Conservation (phyloP, 1,140 invertebrate genomes). For the Cydia amplana region DNA sequence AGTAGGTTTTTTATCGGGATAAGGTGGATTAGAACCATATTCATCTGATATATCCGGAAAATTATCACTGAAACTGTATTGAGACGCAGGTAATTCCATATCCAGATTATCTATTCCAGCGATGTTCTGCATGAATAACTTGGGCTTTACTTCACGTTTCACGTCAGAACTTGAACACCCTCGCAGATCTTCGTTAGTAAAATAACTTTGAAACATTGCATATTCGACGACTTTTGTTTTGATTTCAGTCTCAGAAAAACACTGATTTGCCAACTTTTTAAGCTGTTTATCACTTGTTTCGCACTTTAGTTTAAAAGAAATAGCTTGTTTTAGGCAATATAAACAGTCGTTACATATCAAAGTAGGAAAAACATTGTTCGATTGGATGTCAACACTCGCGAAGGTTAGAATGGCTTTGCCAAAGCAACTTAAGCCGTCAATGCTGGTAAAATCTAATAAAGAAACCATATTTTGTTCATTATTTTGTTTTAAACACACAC, state of each 20-base stretch:
- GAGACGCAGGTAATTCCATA: neutral
- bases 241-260: constrained; percentile 5
- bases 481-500: constrained; percentile 57
- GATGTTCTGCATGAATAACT: constrained; percentile 2
- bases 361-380: constrained; percentile 53
- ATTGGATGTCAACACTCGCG: constrained; percentile 54
- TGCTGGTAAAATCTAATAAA: constrained; percentile 53
- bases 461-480: constrained; percentile 56
- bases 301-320: constrained; percentile 63
- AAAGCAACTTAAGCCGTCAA: constrained; percentile 53
- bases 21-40: neutral
- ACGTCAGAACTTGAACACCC: neutral
- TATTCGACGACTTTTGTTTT: constrained; percentile 46
- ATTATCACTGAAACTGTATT: constrained; percentile 14
- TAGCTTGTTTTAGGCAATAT: constrained; percentile 56
- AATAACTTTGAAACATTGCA: constrained; percentile 51
- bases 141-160: neutral
- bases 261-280: constrained; percentile 35
- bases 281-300: constrained; percentile 55
- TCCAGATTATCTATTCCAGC: neutral
- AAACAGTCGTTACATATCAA: constrained; percentile 64
- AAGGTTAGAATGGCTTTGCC: constrained; percentile 57
- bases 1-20: neutral
- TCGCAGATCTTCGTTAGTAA: constrained; percentile 39
- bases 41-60: neutral